Evolutionary conservation across 2,888 invertebrate genomes (phyloP).

Genomic region (Pocota personata): DNA sequence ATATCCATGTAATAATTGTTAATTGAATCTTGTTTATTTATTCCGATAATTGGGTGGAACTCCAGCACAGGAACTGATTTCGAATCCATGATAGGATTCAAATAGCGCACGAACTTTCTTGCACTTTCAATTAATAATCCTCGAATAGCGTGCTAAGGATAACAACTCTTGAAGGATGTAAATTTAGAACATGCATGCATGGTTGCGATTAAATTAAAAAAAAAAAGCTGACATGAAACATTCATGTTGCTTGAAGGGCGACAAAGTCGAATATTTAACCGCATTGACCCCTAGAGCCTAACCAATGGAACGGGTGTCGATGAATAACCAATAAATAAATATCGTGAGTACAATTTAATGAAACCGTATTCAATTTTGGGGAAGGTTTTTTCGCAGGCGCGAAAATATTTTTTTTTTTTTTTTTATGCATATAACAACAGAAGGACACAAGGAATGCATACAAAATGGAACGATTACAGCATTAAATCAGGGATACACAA

Average conservation of each 20-base stretch:
- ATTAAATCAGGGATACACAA: slow-evolving; percentile 61
- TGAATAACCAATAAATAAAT: neutral
- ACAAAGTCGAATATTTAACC: neutral
- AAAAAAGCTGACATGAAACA: slow-evolving; percentile 3
- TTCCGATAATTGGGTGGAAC: slow-evolving; percentile 37
- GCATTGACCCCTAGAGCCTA: neutral
- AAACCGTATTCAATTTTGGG: slow-evolving; percentile 1
- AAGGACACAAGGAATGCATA: slow-evolving; percentile 26
- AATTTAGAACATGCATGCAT: slow-evolving; percentile 7
- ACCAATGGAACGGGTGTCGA: neutral
- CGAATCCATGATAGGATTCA: slow-evolving; percentile 1
- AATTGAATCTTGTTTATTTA: slow-evolving; percentile 57
- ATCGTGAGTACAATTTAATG: neutral
- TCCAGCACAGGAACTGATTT: slow-evolving; percentile 20
- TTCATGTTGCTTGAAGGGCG: slow-evolving; percentile 8
- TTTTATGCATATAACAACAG: slow-evolving; percentile 14
- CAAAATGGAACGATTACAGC: slow-evolving; percentile 17
- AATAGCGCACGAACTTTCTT: slow-evolving; percentile 26
- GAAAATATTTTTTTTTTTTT: slow-evolving; percentile 15
- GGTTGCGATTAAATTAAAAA: slow-evolving; percentile 1
- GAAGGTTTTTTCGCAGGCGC: slow-evolving; percentile 7
- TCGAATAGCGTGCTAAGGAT: slow-evolving; percentile 28
- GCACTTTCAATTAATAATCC: slow-evolving; percentile 46
- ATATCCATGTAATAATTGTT: slow-evolving; percentile 37
- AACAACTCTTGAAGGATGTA: neutral